Evolutionary conservation across 1,140 invertebrate species (phyloP), one percentile per base, ranked within the genome.

Genomic region (Delia radicum): DNA sequence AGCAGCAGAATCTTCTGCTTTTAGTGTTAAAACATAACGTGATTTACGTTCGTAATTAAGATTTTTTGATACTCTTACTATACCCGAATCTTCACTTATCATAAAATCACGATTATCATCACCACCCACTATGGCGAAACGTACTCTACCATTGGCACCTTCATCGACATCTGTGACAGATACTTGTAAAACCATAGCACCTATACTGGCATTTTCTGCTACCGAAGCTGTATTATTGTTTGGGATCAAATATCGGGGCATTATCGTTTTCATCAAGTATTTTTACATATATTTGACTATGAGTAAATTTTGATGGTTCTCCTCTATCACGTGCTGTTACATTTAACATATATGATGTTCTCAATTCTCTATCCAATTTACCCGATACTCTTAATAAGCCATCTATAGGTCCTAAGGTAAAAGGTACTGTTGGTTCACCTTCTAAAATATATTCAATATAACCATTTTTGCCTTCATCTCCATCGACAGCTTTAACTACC

Each of bases 211-310:
- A 87, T 98, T 96, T 87, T 99, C 97, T 2, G 94, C 91, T 8
- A 98, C 92, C 0, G 92, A 93, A 1, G 94, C 92, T 42, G 92
- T 94, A 82, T n/a, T 98, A 98, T 79, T 94, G 92, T 79, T 92
- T 92, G 0, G 94, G 94, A 85, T 95, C 92, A 87, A 98, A 98
- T 6, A 94, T 89, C 0, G 97, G 97, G 76, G 92, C 93, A 85
- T 98, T 98, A 86, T 98, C 97, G 86, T 98, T 99, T 84, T 95
- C 94, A 84, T 98, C 97, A 27, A 95, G 87, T 31, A 99, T 91
- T 69, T 90, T 88, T 6, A 98, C 91, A 8, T 89, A 87, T 24
- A 98, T 88, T 63, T 90, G 89, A 4, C 91, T 90, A 55, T 90
- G 90, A 1, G 93, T 92, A 0, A 91, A 90, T 80, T 92, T 90